These are phyloP conservation scores for Drosophila mimetica DNA, from an alignment of 2,888 invertebrate genomes.

Conservation along the genomic window DNA sequence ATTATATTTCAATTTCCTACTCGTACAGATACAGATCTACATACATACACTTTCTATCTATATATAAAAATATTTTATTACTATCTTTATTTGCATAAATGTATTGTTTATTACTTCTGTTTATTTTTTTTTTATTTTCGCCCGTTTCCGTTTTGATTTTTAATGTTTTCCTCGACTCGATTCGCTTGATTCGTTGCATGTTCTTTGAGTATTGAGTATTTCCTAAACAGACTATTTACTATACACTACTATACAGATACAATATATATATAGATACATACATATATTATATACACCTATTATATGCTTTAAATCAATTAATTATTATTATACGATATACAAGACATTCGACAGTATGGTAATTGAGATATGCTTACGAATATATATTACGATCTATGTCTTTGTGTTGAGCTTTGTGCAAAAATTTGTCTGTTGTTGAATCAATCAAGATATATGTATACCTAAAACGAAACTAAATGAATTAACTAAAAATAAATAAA, in stretches of 20 bases:
- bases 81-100: constrained; percentile 29
- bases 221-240: constrained; percentile 69
- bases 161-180: constrained; percentile 35
- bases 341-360: constrained; percentile 53
- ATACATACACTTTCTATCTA: constrained; percentile 23
- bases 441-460: constrained; percentile 66
- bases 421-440: constrained; percentile 64
- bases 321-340: constrained; percentile 49
- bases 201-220: constrained; percentile 75
- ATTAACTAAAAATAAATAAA: constrained; percentile 73
- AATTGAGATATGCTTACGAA: constrained; percentile 55
- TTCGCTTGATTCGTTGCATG: constrained; percentile 55
- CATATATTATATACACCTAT: constrained; percentile 50
- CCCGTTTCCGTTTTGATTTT: constrained; percentile 25
- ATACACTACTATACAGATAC: constrained; percentile 42
- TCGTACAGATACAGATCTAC: constrained; percentile 29
- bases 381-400: constrained; percentile 57
- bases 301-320: constrained; percentile 52
- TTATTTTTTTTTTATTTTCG: constrained; percentile 29
- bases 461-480: constrained; percentile 69
- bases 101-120: constrained; percentile 17
- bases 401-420: constrained; percentile 63
- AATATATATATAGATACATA: constrained; percentile 34
- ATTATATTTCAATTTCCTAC: constrained; percentile 53
- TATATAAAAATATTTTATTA: constrained; percentile 28